phyloP scores from a whole-genome alignment of 2,888 invertebrate genomes.

The Drosophila neoperkinsi region DNA sequence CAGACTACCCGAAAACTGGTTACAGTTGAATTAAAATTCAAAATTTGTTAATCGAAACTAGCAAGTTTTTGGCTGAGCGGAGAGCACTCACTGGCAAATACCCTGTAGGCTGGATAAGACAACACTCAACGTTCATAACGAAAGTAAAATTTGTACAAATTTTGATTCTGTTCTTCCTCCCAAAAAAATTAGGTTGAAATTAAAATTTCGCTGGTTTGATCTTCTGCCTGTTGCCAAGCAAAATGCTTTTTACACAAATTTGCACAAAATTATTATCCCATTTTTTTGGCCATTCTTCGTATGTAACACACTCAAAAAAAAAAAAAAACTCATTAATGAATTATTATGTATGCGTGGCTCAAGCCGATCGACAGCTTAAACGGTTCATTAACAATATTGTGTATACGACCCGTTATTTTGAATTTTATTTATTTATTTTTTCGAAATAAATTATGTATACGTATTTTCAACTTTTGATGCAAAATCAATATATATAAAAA shows the following conservation, averaged over 20 bases:
- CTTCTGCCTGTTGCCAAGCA: neutral
- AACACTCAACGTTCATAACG: neutral
- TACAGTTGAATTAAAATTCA: constrained; percentile 15
- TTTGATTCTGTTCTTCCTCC: neutral
- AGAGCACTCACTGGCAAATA: neutral
- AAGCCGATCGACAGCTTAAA: constrained; percentile 28
- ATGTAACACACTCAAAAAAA: neutral
- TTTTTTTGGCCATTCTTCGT: neutral
- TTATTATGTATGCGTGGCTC: constrained; percentile 12
- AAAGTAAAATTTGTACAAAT: neutral
- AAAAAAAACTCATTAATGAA: constrained; percentile 3
- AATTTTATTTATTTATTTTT: neutral
- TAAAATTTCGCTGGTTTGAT: neutral
- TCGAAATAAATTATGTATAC: constrained; percentile 31
- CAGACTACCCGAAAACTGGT: constrained; percentile 9
- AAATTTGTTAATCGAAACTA: neutral
- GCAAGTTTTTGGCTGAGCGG: no score
- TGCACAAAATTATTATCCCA: neutral
- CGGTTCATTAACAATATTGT: constrained; percentile 33
- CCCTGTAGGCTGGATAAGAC: neutral
- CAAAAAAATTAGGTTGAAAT: neutral
- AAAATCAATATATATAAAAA: no score
- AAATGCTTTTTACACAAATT: neutral
- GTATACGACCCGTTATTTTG: constrained; percentile 27
- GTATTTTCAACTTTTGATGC: no score